Evolutionary conservation across 2,797 vertebrate species (phyloP).

Genomic region (Enteromius treurensis): DNA sequence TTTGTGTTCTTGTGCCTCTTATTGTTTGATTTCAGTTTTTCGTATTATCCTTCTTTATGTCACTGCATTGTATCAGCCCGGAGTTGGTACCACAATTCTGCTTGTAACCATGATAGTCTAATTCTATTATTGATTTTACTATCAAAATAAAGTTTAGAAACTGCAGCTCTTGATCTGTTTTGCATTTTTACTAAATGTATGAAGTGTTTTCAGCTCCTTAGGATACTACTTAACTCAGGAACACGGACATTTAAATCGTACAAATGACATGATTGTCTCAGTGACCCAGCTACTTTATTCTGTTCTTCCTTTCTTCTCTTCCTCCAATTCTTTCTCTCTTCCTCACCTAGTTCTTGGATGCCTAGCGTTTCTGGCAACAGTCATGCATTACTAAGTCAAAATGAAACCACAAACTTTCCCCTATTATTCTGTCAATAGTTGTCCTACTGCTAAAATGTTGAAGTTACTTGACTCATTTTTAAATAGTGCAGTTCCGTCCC

Average conservation of each 20-base stretch:
- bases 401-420: conserved; percentile 39
- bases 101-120: conserved; percentile 86
- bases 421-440: neutral
- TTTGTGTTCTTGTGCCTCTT: conserved; percentile 79
- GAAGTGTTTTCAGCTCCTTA: neutral
- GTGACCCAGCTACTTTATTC: conserved; percentile 2
- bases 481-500: neutral
- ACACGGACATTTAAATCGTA: neutral
- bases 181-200: conserved; percentile 17
- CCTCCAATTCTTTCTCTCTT: conserved; percentile 32
- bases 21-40: conserved; percentile 61
- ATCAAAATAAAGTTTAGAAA: conserved; percentile 84
- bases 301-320: conserved; percentile 33
- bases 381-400: conserved; percentile 32
- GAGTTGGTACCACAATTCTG: conserved; percentile 81
- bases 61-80: conserved; percentile 76
- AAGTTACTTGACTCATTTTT: neutral
- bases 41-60: conserved; percentile 70
- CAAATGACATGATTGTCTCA: neutral
- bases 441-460: neutral
- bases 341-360: conserved; percentile 24
- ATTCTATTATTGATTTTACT: conserved; percentile 86
- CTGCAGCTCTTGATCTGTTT: conserved; percentile 56
- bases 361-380: neutral
- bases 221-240: neutral